Conservation (phyloP, 2,113 vertebrate species). For the Channa maculata region DNA sequence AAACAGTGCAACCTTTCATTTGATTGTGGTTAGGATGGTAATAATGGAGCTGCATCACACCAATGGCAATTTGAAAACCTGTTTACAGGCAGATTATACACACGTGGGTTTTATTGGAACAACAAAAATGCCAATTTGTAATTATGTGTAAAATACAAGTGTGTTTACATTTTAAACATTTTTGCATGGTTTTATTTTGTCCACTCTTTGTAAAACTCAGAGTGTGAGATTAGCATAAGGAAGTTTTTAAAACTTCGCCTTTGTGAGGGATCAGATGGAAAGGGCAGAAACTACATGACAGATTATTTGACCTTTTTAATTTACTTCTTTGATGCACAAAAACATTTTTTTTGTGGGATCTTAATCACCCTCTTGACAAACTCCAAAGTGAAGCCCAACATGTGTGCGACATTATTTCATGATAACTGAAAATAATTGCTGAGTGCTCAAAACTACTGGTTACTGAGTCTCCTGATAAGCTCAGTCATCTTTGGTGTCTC, state of each 20-base stretch:
- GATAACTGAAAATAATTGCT: too few relatives aligned
- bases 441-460: slow-evolving; percentile 1
- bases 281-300: slow-evolving; percentile 11
- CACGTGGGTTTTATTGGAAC: too few relatives aligned
- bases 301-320: slow-evolving; percentile 26
- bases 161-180: too few relatives aligned
- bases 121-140: too few relatives aligned
- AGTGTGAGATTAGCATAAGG: neutral
- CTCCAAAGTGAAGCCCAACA: slow-evolving; percentile 13
- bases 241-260: neutral
- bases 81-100: too few relatives aligned
- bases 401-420: slow-evolving; percentile 32
- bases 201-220: neutral
- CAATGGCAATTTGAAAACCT: too few relatives aligned
- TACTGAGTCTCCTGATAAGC: neutral
- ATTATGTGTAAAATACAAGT: too few relatives aligned
- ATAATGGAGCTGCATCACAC: neutral
- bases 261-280: neutral
- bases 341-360: neutral
- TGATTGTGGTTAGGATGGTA: neutral
- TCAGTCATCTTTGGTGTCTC: too few relatives aligned
- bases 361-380: neutral
- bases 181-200: too few relatives aligned
- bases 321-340: slow-evolving; percentile 1
- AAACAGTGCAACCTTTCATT: neutral